Evolutionary conservation across 2,113 vertebrate species (phyloP).

Genomic region (Peromyscus maniculatus): DNA sequence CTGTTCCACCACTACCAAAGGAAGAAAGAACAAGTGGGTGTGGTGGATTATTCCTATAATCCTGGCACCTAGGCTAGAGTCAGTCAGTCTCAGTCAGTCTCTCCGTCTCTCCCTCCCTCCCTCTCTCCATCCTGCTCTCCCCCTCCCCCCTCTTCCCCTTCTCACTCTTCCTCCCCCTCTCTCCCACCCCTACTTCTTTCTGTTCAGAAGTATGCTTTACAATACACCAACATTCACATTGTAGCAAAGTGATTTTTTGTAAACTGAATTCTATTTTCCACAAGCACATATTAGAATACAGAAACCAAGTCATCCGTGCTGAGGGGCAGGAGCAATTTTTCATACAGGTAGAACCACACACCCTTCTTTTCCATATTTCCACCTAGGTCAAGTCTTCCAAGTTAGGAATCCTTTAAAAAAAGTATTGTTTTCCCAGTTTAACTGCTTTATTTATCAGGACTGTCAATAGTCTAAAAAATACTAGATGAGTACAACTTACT

Average conservation of each 20-base stretch:
- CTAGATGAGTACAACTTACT: conserved; percentile 22
- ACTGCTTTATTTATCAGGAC: conserved; percentile 12
- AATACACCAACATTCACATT: background rate
- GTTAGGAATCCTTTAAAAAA: conserved; percentile 5
- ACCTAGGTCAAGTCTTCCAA: conserved; percentile 21
- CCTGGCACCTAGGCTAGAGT: background rate
- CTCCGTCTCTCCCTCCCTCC: background rate
- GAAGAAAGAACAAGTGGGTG: background rate
- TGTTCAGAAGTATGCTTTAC: background rate
- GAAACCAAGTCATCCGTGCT: background rate
- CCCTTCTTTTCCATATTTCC: background rate
- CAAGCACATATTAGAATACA: conserved; percentile 11
- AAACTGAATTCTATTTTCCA: conserved; percentile 4
- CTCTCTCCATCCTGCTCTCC: too few relatives aligned
- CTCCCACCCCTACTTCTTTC: background rate
- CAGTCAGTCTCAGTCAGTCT: background rate
- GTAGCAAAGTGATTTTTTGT: conserved; percentile 23
- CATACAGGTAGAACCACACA: background rate
- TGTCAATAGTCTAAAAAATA: conserved; percentile 20
- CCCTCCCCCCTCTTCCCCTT: too few relatives aligned
- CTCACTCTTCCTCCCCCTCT: too few relatives aligned
- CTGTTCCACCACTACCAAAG: background rate
- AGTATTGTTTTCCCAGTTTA: background rate
- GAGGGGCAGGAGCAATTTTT: background rate
- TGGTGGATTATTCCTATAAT: background rate